Conservation (phyloP, 2,888 invertebrate genomes). For the Zonitis immaculata region DNA sequence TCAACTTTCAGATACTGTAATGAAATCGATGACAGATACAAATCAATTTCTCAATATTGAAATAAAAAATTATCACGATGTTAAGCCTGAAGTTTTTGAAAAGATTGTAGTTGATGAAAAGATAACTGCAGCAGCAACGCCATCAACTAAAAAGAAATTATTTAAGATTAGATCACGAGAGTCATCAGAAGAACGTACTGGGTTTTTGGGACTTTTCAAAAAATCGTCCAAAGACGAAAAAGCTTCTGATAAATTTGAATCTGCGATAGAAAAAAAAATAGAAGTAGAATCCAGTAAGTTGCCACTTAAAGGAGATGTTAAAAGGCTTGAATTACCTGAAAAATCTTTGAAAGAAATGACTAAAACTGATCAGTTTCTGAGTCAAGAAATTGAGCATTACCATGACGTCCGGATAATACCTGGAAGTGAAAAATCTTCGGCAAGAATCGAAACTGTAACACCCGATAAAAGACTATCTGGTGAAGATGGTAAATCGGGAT, state of each 20-base stretch:
- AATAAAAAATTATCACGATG: too few species aligned
- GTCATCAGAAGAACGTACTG: slow-evolving; percentile 11
- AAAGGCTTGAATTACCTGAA: slow-evolving; percentile 16
- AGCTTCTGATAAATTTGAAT: slow-evolving; percentile 4
- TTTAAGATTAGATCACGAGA: slow-evolving; percentile 1
- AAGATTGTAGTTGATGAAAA: too few species aligned
- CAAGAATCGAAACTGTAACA: slow-evolving; percentile 2
- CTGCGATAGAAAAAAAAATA: neutral
- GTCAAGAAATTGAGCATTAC: slow-evolving; percentile 29
- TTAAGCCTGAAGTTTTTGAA: too few species aligned
- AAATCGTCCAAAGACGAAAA: slow-evolving; percentile 20
- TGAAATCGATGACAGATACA: too few species aligned
- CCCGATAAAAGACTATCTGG: slow-evolving; percentile 6
- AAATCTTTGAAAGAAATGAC: slow-evolving; percentile 22
- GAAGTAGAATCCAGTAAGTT: neutral
- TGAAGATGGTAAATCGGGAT: slow-evolving; percentile 5
- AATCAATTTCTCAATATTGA: too few species aligned
- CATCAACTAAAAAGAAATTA: too few species aligned
- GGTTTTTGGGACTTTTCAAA: slow-evolving; percentile 22
- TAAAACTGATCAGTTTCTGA: slow-evolving; percentile 31
- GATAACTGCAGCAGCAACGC: too few species aligned
- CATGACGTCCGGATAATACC: slow-evolving; percentile 24
- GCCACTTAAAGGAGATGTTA: slow-evolving; percentile 1
- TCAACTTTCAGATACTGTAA: too few species aligned
- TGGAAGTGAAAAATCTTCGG: slow-evolving; percentile 2